phyloP scores from a whole-genome alignment of 2,888 invertebrate species.

The Plebejus argus region DNA sequence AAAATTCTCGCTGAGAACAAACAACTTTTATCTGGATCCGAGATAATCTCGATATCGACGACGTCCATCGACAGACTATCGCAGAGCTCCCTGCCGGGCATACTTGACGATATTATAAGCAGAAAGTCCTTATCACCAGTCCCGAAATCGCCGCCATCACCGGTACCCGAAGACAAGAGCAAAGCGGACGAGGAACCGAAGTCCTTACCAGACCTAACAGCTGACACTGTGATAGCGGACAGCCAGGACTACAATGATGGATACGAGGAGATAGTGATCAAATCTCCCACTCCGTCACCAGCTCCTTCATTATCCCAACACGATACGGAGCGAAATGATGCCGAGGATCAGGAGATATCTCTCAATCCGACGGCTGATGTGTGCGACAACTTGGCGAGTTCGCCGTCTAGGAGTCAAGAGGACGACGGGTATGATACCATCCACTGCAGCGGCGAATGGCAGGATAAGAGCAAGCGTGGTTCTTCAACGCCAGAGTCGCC shows the following conservation, averaged over 20 bases:
- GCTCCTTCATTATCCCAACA: slow-evolving; percentile 49
- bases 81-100: slow-evolving; percentile 35
- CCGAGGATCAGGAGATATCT: slow-evolving; percentile 49
- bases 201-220: slow-evolving; percentile 40
- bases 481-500: slow-evolving; percentile 71
- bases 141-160: slow-evolving; percentile 65
- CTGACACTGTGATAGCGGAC: slow-evolving; percentile 11
- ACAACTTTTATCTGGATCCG: slow-evolving; percentile 39
- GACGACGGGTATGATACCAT: slow-evolving; percentile 64
- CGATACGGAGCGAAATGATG: slow-evolving; percentile 48
- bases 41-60: slow-evolving; percentile 41
- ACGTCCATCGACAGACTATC: slow-evolving; percentile 57
- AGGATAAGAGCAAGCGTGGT: slow-evolving; percentile 63
- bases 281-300: slow-evolving; percentile 48
- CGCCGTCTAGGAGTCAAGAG: slow-evolving; percentile 50
- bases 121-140: slow-evolving; percentile 44
- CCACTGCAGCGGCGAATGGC: slow-evolving; percentile 63
- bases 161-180: slow-evolving; percentile 46
- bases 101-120: slow-evolving; percentile 38
- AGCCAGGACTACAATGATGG: slow-evolving; percentile 36
- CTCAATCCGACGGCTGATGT: slow-evolving; percentile 51
- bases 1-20: slow-evolving; percentile 37
- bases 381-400: slow-evolving; percentile 55
- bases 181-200: slow-evolving; percentile 36
- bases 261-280: slow-evolving; percentile 38